Base-by-base conservation (phyloP, 2,888 invertebrate species). In the Agrypnus murinus region DNA sequence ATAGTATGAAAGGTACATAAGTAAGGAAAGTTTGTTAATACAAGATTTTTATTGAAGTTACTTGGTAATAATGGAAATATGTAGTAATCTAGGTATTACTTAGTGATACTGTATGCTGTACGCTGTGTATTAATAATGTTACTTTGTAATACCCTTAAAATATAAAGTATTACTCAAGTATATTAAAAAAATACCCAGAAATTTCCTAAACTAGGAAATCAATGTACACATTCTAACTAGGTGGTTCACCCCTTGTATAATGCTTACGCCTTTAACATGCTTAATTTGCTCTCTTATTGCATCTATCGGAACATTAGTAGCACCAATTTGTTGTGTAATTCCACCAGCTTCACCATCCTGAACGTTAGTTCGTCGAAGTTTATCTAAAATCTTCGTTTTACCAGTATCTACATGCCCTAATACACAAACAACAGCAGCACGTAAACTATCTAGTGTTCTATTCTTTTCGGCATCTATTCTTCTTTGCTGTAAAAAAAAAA, bases 321-420 rank as follows among this genome's bases (percentile, higher is more conserved):
- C 99, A 73, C 99, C 99, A 78, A 99, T 99, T 87, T 99, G 99
- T 84, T 99, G 99, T 0, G 99, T 99, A 74, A 99, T 99, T 74
- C 99, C 99, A 48, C 99, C 99, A 1, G 99, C 99, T 87, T 99
- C 99, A 0, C 95, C 94, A 77, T 97, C 97, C 83, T 96, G 96
- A 0, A 96, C 96, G 81, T 96, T 93, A 0, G 96, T 96, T 48
- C 96, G 89, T 17, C 96, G 88, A 60, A 96, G 87, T 86, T 99
- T 99, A 84, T 99, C 99, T 64, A 99, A 86, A 81, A 99, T 98
- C 86, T 99, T 99, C 0, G 99, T 99, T 89, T 99, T 99, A 68
- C 99, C 99, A 0, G 99, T 99, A 87, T 99, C 99, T 58, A 99
- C 99, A 85, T 99, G 99, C 0, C 99, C 99, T 1, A 99, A 87